These are phyloP conservation scores for Musca domestica DNA, from an alignment of 1,140 invertebrate genomes.

Conservation along the genomic window DNA sequence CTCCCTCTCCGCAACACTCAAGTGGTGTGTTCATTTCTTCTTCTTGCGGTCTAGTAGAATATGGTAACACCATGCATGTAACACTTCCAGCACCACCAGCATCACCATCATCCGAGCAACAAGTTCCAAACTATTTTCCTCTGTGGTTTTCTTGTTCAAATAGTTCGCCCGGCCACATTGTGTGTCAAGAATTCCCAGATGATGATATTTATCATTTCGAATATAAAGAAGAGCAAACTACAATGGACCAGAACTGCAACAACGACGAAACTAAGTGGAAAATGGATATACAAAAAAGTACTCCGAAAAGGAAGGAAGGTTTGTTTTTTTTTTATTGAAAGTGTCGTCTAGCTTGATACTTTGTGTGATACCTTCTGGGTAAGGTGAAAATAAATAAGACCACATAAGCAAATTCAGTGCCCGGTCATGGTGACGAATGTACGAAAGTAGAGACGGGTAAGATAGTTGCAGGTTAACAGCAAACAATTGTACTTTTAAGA, in stretches of 20 bases:
- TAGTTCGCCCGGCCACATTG: too few species aligned
- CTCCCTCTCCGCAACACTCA: too few species aligned
- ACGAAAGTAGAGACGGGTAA: too few species aligned
- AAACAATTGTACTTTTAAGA: neutral
- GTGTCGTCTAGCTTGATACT: neutral
- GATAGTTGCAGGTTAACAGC: conserved; percentile 1
- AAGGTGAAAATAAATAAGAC: too few species aligned
- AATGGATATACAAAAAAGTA: neutral
- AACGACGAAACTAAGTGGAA: neutral
- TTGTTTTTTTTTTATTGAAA: conserved; percentile 23
- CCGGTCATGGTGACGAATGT: too few species aligned
- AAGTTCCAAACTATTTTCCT: conserved; percentile 7
- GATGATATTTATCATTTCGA: conserved; percentile 21
- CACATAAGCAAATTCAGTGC: too few species aligned
- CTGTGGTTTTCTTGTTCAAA: neutral
- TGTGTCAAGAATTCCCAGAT: conserved; percentile 13
- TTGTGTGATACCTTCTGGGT: too few species aligned
- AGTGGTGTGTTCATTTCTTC: too few species aligned
- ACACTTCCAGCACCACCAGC: neutral
- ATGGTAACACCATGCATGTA: too few species aligned
- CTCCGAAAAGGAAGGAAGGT: neutral
- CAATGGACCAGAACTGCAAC: too few species aligned
- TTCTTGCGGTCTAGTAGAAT: too few species aligned
- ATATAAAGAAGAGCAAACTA: neutral
- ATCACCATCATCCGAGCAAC: too few species aligned